Evolutionary conservation across 2,888 invertebrate genomes (phyloP), one percentile per base, ranked within the genome.

Genomic region (Lepidonotus clava): DNA sequence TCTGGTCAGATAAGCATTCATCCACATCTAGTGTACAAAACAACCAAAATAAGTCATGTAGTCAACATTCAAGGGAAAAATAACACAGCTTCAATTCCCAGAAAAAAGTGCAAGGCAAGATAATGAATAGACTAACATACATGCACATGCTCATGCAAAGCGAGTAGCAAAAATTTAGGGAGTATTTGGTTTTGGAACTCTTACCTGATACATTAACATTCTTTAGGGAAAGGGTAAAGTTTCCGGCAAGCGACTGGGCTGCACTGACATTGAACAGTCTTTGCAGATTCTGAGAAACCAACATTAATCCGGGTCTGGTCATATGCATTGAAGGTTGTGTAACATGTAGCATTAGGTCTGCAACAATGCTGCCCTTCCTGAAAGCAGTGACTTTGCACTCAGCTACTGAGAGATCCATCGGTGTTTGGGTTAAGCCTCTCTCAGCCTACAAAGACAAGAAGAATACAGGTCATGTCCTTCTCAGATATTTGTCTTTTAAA

Each of bases 1-100:
- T 61, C 11, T 1, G 24, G 61, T 61, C 11, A 32, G 11, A 61
- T n/a, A n/a, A n/a, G n/a, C 61, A 61, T 32, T 61, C 61, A 61
- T 61, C 61, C 24, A 61, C 28, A 61, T 61, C 61, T 61, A n/a
- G n/a, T n/a, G 61, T 61, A 32, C 28, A 61, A 61, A 61, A n/a
- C 28, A 61, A 61, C 28, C 28, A 61, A 24, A 24, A 28, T 18
- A 24, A 61, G n/a, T 53, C 11, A 53, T 53, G 11, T n/a, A n/a
- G n/a, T n/a, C n/a, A 8, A 53, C 11, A 18, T 5, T 18, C 6
- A 4, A 53, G n/a, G 1, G 1, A 53, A 5, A 53, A 53, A 18
- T 1, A 53, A 18, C 21, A n/a, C 4, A 2, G n/a, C 53, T n/a
- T 53, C n/a, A 11, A n/a, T 53, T 18, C 18, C 2, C 21, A 53